A percentile compares a stretch with the other conserved stretches of the same genome.
These are phyloP conservation scores for Pseudanteris insignis DNA, from an alignment of 2,888 invertebrate genomes.

Conservation along the genomic window DNA sequence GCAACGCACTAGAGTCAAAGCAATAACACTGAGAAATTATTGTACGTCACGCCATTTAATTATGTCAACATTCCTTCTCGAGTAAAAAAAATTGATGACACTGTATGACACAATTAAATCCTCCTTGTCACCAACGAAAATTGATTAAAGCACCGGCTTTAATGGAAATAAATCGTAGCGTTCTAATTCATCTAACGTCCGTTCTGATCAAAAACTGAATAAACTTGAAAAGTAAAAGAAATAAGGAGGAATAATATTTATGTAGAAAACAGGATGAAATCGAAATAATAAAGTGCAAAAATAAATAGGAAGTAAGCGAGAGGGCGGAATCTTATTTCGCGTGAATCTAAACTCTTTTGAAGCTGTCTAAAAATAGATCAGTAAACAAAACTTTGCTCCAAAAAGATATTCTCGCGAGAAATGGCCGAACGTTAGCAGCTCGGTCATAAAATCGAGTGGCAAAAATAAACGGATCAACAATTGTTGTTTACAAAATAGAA, in stretches of 20 bases:
- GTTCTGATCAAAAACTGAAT: background rate
- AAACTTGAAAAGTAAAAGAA: too few relatives aligned
- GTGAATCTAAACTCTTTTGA: conserved; percentile 16
- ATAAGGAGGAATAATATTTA: too few relatives aligned
- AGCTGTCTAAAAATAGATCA: conserved; percentile 23
- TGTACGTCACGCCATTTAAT: conserved; percentile 23
- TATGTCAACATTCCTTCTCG: conserved; percentile 23
- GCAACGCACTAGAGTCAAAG: conserved; percentile 26
- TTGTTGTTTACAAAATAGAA: too few relatives aligned
- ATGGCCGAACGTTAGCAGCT: too few relatives aligned
- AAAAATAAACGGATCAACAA: too few relatives aligned
- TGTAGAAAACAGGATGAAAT: too few relatives aligned
- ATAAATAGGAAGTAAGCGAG: too few relatives aligned
- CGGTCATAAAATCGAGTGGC: too few relatives aligned
- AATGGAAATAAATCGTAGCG: background rate
- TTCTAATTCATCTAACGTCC: background rate
- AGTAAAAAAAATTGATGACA: conserved; percentile 5
- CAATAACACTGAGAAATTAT: conserved; percentile 28
- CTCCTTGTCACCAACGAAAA: background rate
- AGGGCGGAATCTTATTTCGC: conserved; percentile 1
- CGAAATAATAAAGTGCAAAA: too few relatives aligned
- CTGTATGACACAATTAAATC: too few relatives aligned
- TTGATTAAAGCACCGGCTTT: background rate
- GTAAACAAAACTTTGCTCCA: conserved; percentile 20
- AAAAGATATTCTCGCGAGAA: conserved; percentile 9